Base-by-base conservation (phyloP, 2,797 vertebrate species). In the Chaenodraco wilsoni region DNA sequence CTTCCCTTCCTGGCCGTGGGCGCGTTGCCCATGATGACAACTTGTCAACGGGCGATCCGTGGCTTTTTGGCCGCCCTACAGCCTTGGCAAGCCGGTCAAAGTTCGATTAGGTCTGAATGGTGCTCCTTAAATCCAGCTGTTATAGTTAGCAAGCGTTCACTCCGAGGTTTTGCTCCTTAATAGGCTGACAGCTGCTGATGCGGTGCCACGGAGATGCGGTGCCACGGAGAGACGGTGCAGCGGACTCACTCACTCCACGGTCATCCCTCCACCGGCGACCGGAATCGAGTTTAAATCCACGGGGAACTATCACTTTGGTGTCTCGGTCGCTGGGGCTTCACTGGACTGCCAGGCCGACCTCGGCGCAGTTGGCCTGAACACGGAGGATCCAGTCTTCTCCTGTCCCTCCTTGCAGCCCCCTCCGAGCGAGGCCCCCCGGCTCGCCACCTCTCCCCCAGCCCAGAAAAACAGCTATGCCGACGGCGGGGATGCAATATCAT, bases 1-100 rank as follows among this genome's bases (percentile, higher is more conserved):
- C 93, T 96, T 88, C 95, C 96, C 89, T 96, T 96, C 92, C 95
- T 96, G 89, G 96, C 95, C 86, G 96, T 95, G 93, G 96, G 95
- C 92, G 95, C 94, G 95, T 97, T 97, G 94, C 96, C 96, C 96
- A 97, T 97, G 90, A 88, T 93, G 91, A 88, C 88, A 90, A 89
- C 84, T 82, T 85, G 87, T 88, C 88, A 84, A 70, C 91, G 67
- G 88, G 83, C 79, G 83, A 89, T 89, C 86, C 84, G 88, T 83
- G 86, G 88, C 86, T 89, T 72, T 41, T 23, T 69, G 79, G 81
- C 83, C 88, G 83, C 77, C 79, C 87, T 37, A 77, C 83, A 89
- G 83, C 83, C 88, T 68, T 33, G 77, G 70, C 73, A 71, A 84
- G 84, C 81, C 82, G 87, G 78, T 83, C 64, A 69, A 10, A 79